Base-by-base conservation (phyloP, 2,113 vertebrate species). In the Ptyas mucosa region DNA sequence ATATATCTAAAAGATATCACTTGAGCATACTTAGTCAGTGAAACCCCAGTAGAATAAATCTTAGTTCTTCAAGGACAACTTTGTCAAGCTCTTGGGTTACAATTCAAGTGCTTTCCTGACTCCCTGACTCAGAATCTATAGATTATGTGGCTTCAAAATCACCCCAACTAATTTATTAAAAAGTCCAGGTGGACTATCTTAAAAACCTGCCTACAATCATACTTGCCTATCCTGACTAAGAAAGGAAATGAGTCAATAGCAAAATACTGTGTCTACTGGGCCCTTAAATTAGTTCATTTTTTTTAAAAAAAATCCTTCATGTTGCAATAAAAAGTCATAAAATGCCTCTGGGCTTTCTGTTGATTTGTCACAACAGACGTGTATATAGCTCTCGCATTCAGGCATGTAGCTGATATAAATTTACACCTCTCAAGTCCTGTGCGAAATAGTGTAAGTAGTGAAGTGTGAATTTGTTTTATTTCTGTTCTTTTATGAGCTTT, bases 101-200 rank as follows among this genome's bases (percentile, higher is more conserved):
- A 81, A 81, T 81, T 21, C 18, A 81, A 34, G 34, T 81, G 75
- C 75, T 81, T 81, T 81, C 34, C 34, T 88, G 95, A 92, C 90
- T 93, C 95, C 90, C 96, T 94, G 90, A 88, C 91, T 5, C 0
- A n/a, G 64, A 75, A 75, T 81, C 39, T 51, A 81, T 90, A 46
- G 54, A 85, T 85, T 29, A 24, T 43, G 46, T 91, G 29, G 52
- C 39, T 91, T 43, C 75, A 85, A 85, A 89, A 11, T 24, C 34
- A 89, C 21, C 43, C 57, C 46, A 18, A 43, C 3, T 46, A 49
- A 90, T 49, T 90, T 58, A 24, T 43, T 57, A 0, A n/a, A 85
- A 87, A 26, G 26, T 89, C 24, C 12, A 23, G n/a, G 5, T 58
- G 39, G 54, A 26, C 11, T 34, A 46, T 57, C 29, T 43, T 89